Conservation (phyloP, 2,797 vertebrate genomes). For the Falco cherrug region DNA sequence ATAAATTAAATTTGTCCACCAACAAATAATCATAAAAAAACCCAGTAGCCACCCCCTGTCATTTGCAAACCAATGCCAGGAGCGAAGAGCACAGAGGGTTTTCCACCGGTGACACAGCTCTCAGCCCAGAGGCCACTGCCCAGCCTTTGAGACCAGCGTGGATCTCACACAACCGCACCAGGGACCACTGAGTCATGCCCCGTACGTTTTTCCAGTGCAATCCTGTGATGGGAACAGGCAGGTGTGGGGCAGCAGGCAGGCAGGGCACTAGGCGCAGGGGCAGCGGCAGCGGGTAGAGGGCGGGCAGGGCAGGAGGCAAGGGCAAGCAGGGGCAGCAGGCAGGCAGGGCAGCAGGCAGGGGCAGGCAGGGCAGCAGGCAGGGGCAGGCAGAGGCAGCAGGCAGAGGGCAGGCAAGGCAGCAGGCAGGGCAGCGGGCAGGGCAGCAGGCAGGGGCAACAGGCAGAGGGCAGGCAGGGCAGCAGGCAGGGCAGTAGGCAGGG, state of each 20-base stretch:
- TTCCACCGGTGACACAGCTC: too few species aligned
- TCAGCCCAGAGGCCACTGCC: not conserved
- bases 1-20: not conserved
- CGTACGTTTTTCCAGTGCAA: fast-evolving
- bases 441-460: too few species aligned
- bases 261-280: not conserved
- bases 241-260: not conserved
- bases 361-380: not conserved
- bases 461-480: too few species aligned
- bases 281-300: too few species aligned
- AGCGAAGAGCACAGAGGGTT: not conserved
- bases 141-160: not conserved
- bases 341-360: too few species aligned
- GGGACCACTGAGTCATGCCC: not conserved
- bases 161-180: too few species aligned
- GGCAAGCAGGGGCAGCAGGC: not conserved
- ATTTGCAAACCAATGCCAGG: not conserved
- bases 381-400: too few species aligned
- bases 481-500: too few species aligned
- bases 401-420: too few species aligned
- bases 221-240: not conserved
- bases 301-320: not conserved
- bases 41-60: fast-evolving
- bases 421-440: too few species aligned
- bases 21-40: not conserved